Percentiles rank a stretch among this genome's conserved stretches.
Evolutionary conservation across 1,140 invertebrate species (phyloP).

Genomic region (Hydropsyche tenuis): DNA sequence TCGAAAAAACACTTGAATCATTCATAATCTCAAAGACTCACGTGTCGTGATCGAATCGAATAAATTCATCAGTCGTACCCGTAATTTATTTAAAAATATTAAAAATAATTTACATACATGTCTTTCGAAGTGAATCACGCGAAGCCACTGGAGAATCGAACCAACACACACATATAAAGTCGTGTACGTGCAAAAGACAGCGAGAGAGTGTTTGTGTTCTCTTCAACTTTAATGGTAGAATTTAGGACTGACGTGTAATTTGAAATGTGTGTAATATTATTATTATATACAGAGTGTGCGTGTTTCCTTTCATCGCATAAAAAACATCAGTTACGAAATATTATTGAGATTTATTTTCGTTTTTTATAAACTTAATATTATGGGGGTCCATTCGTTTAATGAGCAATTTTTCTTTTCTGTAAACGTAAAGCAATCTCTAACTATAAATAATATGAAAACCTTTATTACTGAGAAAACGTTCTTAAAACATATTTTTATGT

Average conservation of each 20-base stretch:
- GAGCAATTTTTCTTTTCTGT: neutral
- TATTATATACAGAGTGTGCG: neutral
- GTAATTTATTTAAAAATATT: neutral
- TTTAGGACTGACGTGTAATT: slow-evolving; percentile 17
- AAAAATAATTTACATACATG: neutral
- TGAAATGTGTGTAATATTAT: slow-evolving; percentile 10
- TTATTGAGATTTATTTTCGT: no score
- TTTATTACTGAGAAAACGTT: neutral
- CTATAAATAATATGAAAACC: neutral
- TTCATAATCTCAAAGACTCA: no score
- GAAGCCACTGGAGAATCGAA: neutral
- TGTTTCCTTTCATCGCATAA: slow-evolving; percentile 1
- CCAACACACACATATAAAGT: neutral
- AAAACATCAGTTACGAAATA: neutral
- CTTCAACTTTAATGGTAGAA: slow-evolving; percentile 22
- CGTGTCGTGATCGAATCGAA: slow-evolving; percentile 2
- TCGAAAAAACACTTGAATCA: no score
- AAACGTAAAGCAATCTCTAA: neutral
- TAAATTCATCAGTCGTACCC: neutral
- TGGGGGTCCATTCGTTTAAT: neutral
- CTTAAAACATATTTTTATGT: neutral
- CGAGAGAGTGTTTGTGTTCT: neutral
- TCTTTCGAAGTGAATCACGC: slow-evolving; percentile 4
- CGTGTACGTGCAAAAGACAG: neutral
- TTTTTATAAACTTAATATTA: neutral